Evolutionary conservation across 2,888 invertebrate species (phyloP), one percentile per base, ranked within the genome.

Genomic region (Urechis unicinctus): DNA sequence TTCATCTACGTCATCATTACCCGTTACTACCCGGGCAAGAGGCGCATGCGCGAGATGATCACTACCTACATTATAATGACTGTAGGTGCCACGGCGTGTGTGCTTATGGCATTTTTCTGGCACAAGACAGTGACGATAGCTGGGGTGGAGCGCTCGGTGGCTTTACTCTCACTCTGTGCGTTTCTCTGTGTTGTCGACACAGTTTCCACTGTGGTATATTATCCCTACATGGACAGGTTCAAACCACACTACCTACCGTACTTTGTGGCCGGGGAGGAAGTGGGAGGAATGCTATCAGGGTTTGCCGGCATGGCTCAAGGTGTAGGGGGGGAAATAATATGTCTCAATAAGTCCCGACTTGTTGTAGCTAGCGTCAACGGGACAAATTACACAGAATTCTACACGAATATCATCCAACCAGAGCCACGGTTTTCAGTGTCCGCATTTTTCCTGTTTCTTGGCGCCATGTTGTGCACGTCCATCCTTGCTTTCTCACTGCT

Each of bases 141-240:
- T 2, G 75, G 74, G 1, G 56, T 46, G 6, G 52, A 62, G 42
- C 73, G 69, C 60, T 78, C 79, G 58, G 70, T 72, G 2, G 72
- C 75, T 2, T 62, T 87, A 59, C 82, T 88, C 25, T 65, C 82
- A 41, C 77, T 88, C 13, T 85, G 85, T 2, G 86, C 87, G 72
- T 83, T 83, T 68, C 81, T 85, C 58, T 85, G 86, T n/a, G 75
- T 87, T 30, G 86, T 88, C n/a, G 89, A 89, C 60, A 89, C 89
- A 74, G 88, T 89, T 22, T 89, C 89, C 64, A 88, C 90, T 0
- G 88, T 91, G 56, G 80, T 90, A 13, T 92, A 89, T 72, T 85
- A 91, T 79, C 91, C 91, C 5, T 90, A 87, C 75, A 85, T 92
- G 84, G 84, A 79, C 1, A 67, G 74, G 65, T 89, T 87, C 72